These are phyloP conservation scores for Scelioninae gen. 2 DNA, from an alignment of 2,888 invertebrate species.

Conservation along the genomic window DNA sequence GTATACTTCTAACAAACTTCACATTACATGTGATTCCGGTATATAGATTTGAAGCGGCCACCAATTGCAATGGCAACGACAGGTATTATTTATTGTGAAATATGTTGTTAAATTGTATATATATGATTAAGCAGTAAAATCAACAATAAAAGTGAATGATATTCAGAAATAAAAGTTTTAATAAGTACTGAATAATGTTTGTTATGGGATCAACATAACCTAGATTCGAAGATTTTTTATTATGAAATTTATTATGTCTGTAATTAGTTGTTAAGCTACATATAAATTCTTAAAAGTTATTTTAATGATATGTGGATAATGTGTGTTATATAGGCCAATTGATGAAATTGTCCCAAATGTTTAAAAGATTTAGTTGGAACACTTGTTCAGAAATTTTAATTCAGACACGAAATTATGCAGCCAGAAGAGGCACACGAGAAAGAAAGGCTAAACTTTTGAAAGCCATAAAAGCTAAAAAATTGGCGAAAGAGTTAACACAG, in stretches of 20 bases:
- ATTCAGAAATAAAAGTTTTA: too few relatives aligned
- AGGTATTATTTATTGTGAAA: slow-evolving; percentile 24
- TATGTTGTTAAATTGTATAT: neutral
- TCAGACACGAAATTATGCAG: slow-evolving; percentile 79
- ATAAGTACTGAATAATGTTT: too few relatives aligned
- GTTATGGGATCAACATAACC: too few relatives aligned
- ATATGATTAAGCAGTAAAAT: neutral
- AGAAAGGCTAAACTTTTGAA: slow-evolving; percentile 84
- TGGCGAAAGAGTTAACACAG: slow-evolving; percentile 74
- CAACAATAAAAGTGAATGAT: too few relatives aligned
- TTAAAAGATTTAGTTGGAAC: slow-evolving; percentile 46
- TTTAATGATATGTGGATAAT: neutral
- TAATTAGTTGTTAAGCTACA: neutral
- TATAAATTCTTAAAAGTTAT: neutral
- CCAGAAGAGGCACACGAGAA: slow-evolving; percentile 89
- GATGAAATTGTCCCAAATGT: slow-evolving; percentile 16
- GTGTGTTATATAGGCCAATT: slow-evolving; percentile 37
- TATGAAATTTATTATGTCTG: too few relatives aligned
- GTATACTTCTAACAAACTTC: slow-evolving; percentile 19
- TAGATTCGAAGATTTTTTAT: neutral
- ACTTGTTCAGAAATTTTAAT: slow-evolving; percentile 35
- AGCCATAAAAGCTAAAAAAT: slow-evolving; percentile 84
- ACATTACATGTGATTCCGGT: neutral
- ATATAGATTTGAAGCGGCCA: too few relatives aligned
- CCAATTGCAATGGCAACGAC: slow-evolving; percentile 23